These are phyloP conservation scores for Linyphia triangularis DNA, from an alignment of 2,888 invertebrate species.

Conservation along the genomic window DNA sequence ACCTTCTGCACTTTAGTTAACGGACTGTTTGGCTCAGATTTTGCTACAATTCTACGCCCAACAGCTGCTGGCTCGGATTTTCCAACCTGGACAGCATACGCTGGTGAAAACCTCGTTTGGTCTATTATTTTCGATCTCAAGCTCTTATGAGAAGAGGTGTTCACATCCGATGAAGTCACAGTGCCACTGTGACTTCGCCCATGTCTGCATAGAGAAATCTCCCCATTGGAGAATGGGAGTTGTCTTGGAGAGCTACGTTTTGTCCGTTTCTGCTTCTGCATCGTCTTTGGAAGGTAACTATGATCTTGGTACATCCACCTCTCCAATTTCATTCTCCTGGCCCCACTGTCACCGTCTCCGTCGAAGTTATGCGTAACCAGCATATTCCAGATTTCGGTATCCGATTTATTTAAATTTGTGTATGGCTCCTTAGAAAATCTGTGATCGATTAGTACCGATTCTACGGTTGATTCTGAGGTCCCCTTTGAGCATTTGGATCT, in stretches of 20 bases:
- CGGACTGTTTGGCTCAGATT: background rate
- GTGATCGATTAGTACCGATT: background rate
- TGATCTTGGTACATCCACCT: conserved; percentile 46
- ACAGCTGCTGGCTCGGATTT: background rate
- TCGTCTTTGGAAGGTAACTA: background rate
- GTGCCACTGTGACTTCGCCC: too few relatives aligned
- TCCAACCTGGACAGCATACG: background rate
- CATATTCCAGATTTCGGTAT: background rate
- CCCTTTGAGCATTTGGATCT: background rate
- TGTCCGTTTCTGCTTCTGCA: background rate
- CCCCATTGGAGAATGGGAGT: background rate
- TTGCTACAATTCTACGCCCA: background rate
- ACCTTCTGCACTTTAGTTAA: background rate
- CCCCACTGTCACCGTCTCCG: conserved; percentile 20
- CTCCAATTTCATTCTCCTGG: conserved; percentile 56
- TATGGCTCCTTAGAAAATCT: background rate
- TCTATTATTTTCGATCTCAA: background rate
- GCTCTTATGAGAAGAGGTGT: background rate
- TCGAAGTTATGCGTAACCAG: conserved; percentile 19
- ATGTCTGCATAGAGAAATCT: too few relatives aligned
- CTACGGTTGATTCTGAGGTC: background rate
- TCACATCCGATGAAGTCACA: background rate
- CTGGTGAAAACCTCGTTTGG: background rate
- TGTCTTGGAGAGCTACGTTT: background rate
- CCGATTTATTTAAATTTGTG: background rate